Evolutionary conservation across 2,113 vertebrate species (phyloP), one percentile per base, ranked within the genome.

Genomic region (Atractosteus spatula): DNA sequence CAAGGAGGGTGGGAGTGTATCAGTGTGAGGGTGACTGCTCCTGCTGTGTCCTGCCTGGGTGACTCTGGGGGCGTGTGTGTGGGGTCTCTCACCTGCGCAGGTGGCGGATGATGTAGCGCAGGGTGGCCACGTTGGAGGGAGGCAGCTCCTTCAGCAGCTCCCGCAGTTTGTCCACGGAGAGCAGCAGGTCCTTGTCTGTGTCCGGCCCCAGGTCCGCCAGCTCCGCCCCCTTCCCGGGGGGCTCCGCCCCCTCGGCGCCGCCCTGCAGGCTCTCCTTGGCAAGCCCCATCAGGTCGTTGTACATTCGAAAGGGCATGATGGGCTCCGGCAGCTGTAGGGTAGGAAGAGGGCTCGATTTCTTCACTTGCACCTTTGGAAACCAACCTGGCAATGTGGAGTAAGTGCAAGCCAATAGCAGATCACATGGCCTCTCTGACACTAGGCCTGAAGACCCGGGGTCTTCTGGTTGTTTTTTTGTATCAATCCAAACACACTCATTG

Each of bases 231-330:
- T 89, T 90, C 14, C 10, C 92, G 0, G 77, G 17, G 11, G 65
- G 85, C 70, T 14, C 84, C 88, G 42, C 89, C 89, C 0, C 89
- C 87, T 0, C 82, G 69, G 0, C 57, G 85, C 5, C 79, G 0
- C 88, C 82, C 75, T 95, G 93, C 70, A 97, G 70, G 77, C 91
- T 98, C 76, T 99, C 97, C 80, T 99, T 99, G 72, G 97, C 96
- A 84, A 97, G 81, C 2, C 96, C 97, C 94, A 99, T 95, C 17
- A 99, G 90, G 68, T 82, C 89, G 11, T 98, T 94, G 88, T 99
- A 99, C 44, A 96, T 74, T 6, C 87, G 89, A 86, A 98, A 99
- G 0, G 89, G 93, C 87, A 99, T 88, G 8, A 99, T 88, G 0
- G 97, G 97, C 84, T 99, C 97, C 0, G 96, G 97, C 66, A 99